These are phyloP conservation scores for Pygoscelis adeliae DNA, from an alignment of 2,113 vertebrate genomes.

Conservation along the genomic window DNA sequence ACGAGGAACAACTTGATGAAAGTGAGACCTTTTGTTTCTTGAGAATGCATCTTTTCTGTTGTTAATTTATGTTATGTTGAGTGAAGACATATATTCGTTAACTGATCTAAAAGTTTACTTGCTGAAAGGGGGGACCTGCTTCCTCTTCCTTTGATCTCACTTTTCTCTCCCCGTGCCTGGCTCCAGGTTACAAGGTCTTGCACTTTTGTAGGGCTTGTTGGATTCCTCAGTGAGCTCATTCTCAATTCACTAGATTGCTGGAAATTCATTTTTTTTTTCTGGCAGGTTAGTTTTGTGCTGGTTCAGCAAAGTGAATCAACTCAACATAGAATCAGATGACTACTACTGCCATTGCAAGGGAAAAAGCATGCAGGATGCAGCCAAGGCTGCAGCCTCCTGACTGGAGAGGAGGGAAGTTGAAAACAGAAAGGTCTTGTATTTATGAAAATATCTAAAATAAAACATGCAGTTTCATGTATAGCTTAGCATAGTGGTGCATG, in stretches of 20 bases:
- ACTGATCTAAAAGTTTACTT: background rate
- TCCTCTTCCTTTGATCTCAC: background rate
- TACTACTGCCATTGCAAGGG: background rate
- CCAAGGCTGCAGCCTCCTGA: background rate
- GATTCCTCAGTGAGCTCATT: background rate
- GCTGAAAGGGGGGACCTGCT: background rate
- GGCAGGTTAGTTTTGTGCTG: background rate
- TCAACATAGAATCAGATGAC: background rate
- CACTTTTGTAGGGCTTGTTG: background rate
- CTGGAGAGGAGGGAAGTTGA: background rate
- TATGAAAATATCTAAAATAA: background rate
- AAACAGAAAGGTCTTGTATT: background rate
- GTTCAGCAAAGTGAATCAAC: constrained; percentile 3
- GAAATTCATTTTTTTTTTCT: background rate
- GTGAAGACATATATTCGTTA: background rate
- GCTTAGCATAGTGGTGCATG: background rate
- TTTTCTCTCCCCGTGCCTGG: background rate
- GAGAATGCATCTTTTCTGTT: background rate
- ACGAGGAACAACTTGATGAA: background rate
- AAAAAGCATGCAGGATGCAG: background rate
- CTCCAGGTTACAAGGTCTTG: background rate
- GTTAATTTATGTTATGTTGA: background rate
- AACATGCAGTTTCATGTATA: background rate
- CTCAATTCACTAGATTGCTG: background rate
- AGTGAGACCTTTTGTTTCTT: background rate